Base-by-base conservation (phyloP, 2,113 vertebrate genomes). In the Pavo muticus region DNA sequence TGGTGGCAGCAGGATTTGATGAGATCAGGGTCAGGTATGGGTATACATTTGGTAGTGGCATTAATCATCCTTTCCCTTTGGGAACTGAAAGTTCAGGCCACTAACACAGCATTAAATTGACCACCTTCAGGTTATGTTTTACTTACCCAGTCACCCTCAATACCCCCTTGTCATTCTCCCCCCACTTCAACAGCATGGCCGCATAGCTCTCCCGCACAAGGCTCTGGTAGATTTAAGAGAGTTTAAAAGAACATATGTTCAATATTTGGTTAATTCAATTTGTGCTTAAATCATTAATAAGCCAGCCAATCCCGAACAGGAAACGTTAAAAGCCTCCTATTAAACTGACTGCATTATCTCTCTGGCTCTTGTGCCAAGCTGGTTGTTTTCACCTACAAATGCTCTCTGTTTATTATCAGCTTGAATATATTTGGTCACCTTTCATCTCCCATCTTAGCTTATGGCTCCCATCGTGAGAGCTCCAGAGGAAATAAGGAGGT, bases 1-100 rank as follows among this genome's bases (percentile, higher is more conserved):
- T 98, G 98, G 98, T 96, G 97, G 97, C 97, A 97, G 97, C 97
- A 97, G 97, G 97, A 96, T 97, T 96, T 96, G 97, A 97, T 96
- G 97, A 97, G 97, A 97, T 97, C 97, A 97, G 97, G 97, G 97
- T 97, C 97, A 98, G 97, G 97, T 97, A 97, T 96, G 96, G 97
- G 97, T 97, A 88, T 94, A 94, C 97, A 94, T 96, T 95, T 90
- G 95, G 96, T 94, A 84, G 97, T 91, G 89, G 95, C 96, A 95
- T 97, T 96, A 94, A 97, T 98, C 97, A 97, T 89, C 90, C 93
- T 95, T 95, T 95, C 97, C 97, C 96, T 93, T 78, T 97, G 97
- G 96, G 95, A 95, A 91, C 56, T 71, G 94, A 93, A 89, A 85
- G 93, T 94, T 93, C 97, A 88, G 96, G 95, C 95, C 95, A 88